Evolutionary conservation across 2,888 invertebrate species (phyloP), one percentile per base, ranked within the genome.

Genomic region (Julus scandinavius): DNA sequence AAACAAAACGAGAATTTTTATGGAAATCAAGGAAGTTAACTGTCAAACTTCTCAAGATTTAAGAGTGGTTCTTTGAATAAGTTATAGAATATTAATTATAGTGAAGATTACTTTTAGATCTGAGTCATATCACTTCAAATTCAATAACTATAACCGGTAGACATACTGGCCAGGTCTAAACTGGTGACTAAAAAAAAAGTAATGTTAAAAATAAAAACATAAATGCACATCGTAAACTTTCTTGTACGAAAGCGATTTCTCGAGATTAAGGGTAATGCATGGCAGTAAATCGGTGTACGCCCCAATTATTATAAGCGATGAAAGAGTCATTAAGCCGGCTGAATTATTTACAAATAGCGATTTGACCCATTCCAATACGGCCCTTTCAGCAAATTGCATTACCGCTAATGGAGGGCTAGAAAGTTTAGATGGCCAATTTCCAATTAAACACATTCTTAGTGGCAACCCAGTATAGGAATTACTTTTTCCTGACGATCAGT

Each of bases 401-500:
- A 13, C 29, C 80, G 38, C 80, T 80, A 80, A 80, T 80, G 80
- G 80, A 80, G 54, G 80, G 80, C 38, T 80, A 13, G 38, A 80
- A 80, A 80, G 80, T 80, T 80, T 80, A 29, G 29, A 80, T 80
- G 2, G 80, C 38, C 9, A 13, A 80, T 80, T 80, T 80, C 80
- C 80, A 80, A 80, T 80, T 80, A 80, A 80, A 80, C 80, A 80
- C 80, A 80, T 80, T 80, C 80, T 80, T 38, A 80, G 80, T 13
- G 80, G 80, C 4, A 13, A 38, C 11, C 80, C 38, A 13, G 80
- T 7, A 38, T 29, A 80, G 80, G 80, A 80, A 80, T 38, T 80
- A 13, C 38, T 80, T 80, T 80, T 80, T 80, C 80, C 80, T 13
- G 38, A 80, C 80, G 29, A 80, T 80, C 80, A 38, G 80, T 80